Evolutionary conservation across 1,140 invertebrate species (phyloP).

Genomic region (Polypedilum vanderplanki): DNA sequence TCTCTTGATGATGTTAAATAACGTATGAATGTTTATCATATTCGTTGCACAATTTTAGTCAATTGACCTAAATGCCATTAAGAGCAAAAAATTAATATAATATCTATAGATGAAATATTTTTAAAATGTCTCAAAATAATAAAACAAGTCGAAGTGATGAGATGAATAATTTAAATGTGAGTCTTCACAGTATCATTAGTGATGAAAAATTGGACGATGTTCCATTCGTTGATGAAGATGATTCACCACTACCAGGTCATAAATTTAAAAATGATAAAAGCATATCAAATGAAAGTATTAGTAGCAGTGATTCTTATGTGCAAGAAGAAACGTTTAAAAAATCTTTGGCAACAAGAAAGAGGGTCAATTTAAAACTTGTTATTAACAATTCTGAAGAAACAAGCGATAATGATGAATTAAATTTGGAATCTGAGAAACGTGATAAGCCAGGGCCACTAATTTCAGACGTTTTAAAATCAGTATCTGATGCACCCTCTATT

Average conservation of each 20-base stretch:
- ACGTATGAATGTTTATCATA: no score
- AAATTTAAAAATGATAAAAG: background rate
- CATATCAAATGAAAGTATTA: background rate
- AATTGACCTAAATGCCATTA: no score
- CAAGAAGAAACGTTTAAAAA: background rate
- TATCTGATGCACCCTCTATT: slow-evolving; percentile 34
- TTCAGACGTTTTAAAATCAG: slow-evolving; percentile 23
- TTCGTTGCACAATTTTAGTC: no score
- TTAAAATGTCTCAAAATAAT: background rate
- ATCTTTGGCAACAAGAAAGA: background rate
- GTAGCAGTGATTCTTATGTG: background rate
- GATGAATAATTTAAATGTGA: background rate
- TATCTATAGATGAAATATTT: background rate
- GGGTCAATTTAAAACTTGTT: background rate
- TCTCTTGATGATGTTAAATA: no score
- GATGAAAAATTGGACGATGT: background rate
- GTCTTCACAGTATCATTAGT: background rate
- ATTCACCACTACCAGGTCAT: background rate
- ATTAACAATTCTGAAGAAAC: background rate
- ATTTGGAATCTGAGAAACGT: background rate
- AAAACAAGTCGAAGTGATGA: background rate
- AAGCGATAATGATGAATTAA: background rate
- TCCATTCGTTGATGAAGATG: slow-evolving; percentile 16
- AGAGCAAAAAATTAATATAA: no score
- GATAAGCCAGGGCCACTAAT: background rate